These are phyloP conservation scores for Temnothorax nylanderi DNA, from an alignment of 1,140 invertebrate species.

Conservation along the genomic window DNA sequence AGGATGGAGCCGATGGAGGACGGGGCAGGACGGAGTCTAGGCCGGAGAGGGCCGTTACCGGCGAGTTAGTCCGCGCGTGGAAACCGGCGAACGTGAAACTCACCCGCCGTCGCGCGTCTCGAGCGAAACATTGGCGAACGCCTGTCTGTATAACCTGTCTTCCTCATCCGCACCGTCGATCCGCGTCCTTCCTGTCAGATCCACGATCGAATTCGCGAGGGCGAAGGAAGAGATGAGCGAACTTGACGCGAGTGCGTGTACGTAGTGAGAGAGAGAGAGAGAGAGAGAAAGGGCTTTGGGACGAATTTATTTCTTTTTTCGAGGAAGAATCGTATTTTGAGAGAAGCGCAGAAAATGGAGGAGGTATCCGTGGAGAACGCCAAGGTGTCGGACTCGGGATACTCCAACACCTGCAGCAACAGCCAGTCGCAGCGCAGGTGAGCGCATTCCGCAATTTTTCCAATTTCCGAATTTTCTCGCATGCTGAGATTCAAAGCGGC, in stretches of 20 bases:
- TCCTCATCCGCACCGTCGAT: too few species aligned
- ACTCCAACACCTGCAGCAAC: slow-evolving; percentile 91
- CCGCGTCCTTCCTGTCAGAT: too few species aligned
- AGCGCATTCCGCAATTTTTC: slow-evolving; percentile 44
- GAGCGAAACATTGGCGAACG: background rate
- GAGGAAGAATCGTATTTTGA: background rate
- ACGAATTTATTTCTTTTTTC: background rate
- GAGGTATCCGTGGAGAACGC: slow-evolving; percentile 86
- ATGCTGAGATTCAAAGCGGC: background rate
- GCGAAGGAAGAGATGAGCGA: slow-evolving; percentile 9
- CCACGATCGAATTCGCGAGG: background rate
- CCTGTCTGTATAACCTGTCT: too few species aligned
- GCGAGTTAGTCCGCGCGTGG: slow-evolving; percentile 46
- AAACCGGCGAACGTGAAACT: slow-evolving; percentile 20
- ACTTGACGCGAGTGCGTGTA: slow-evolving; percentile 5
- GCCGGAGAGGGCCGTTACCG: background rate
- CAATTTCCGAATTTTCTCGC: background rate
- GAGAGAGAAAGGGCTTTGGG: background rate
- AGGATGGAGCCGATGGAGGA: too few species aligned
- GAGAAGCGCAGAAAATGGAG: slow-evolving; percentile 81
- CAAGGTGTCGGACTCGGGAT: slow-evolving; percentile 91
- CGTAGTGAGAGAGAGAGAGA: background rate
- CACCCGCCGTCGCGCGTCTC: background rate
- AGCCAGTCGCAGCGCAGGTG: slow-evolving; percentile 92
- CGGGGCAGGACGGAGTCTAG: slow-evolving; percentile 2